Evolutionary conservation across 2,113 vertebrate genomes (phyloP), one percentile per base, ranked within the genome.

Genomic region (Neotoma lepida): DNA sequence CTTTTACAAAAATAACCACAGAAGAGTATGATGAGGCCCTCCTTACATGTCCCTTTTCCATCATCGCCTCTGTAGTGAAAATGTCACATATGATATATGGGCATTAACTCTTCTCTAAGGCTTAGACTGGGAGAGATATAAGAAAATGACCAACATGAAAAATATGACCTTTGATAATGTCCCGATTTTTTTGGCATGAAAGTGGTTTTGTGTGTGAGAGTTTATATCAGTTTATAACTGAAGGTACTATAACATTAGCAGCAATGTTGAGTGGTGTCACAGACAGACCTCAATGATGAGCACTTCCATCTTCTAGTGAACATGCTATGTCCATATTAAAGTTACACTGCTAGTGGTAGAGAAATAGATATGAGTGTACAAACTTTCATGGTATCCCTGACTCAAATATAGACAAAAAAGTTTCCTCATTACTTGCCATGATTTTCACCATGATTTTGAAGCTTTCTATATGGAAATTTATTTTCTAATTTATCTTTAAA

Each of bases 361-460:
- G 86, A 96, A 84, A 70, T 89, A 88, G 78, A 96, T 90, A 96
- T 92, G 95, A 96, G 66, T 20, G 41, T 76, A 97, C 54, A 97
- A 97, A 96, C 86, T 33, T 97, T 95, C 96, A 85, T 92, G 97
- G 96, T 96, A 96, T 96, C 88, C 64, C 89, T 98, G 85, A 81
- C 76, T 46, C 71, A 96, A 96, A 68, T 94, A 74, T 94, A 49
- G 88, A 96, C 89, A 90, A 96, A 97, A 76, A 68, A 94, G 81
- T 82, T 78, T 82, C 97, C 95, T 87, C 94, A 97, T 97, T 90
- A 96, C 78, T 73, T 96, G 91, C 89, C 95, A 97, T 88, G 68
- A 90, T 95, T 97, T 98, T 98, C 39, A 88, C 84, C 89, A 96
- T 96, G 73, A 94, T 97, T 97, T 92, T 88, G 97, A 73, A 95